A percentile compares a stretch with the other conserved stretches of the same genome.
phyloP scores from a whole-genome alignment of 2,113 vertebrate genomes.

The Proteles cristata region DNA sequence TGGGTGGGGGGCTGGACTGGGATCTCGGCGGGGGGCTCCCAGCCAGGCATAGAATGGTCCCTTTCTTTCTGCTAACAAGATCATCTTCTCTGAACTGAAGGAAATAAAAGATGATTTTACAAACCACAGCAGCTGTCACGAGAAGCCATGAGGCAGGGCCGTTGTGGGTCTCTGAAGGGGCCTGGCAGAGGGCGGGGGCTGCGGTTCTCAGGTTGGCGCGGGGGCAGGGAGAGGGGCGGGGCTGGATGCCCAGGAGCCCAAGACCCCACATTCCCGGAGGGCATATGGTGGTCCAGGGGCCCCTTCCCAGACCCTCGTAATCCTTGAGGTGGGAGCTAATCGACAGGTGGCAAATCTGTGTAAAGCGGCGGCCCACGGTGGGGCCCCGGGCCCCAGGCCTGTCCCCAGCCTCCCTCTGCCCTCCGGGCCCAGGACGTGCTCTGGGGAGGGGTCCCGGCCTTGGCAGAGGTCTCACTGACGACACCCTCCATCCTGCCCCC shows the following conservation, averaged over 20 bases:
- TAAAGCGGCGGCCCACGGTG: neutral
- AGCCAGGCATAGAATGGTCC: neutral
- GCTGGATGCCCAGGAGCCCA: neutral
- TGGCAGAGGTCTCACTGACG: too few species aligned
- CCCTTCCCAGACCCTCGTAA: too few species aligned
- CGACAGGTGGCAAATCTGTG: neutral
- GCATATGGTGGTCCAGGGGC: rapidly evolving
- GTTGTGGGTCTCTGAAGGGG: neutral
- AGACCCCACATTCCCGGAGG: neutral
- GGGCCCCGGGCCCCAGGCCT: neutral
- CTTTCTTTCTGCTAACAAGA: neutral
- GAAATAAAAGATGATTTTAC: conserved; percentile 23
- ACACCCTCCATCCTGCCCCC: neutral
- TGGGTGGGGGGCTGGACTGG: neutral
- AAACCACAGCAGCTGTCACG: conserved; percentile 41
- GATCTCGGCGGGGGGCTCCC: neutral
- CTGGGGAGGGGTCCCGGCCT: neutral
- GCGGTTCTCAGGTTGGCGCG: rapidly evolving
- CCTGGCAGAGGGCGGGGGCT: neutral
- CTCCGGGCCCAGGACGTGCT: neutral
- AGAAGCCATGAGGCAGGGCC: neutral
- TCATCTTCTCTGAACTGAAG: neutral
- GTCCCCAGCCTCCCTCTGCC: neutral
- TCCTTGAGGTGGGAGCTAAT: neutral
- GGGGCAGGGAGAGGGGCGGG: neutral